A percentile compares a stretch with the other conserved stretches of the same genome.
phyloP scores from a whole-genome alignment of 2,888 invertebrate species.

The Leptinotarsa peninsularis region DNA sequence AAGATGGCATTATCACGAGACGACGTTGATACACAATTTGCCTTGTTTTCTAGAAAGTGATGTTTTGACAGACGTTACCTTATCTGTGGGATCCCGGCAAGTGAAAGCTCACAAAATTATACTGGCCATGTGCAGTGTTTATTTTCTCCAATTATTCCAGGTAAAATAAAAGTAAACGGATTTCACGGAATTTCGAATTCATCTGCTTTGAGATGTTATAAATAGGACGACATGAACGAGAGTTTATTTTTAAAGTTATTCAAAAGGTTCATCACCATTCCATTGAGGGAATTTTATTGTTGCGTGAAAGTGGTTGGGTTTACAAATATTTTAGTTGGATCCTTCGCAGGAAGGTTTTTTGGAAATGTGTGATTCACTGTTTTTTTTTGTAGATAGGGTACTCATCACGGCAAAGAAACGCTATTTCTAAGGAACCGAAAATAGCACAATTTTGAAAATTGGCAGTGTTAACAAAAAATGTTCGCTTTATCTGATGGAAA shows the following conservation, averaged over 20 bases:
- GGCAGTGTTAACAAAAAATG: too few species aligned
- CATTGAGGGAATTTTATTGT: not conserved
- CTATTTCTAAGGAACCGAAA: too few species aligned
- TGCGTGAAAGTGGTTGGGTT: not conserved
- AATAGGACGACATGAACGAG: constrained; percentile 17
- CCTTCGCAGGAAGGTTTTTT: not conserved
- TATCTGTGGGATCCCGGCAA: constrained; percentile 87
- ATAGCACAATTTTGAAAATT: too few species aligned
- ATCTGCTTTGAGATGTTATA: constrained; percentile 11
- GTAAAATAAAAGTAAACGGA: constrained; percentile 62
- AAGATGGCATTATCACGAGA: constrained; percentile 65
- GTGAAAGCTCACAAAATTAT: constrained; percentile 88
- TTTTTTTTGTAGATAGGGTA: too few species aligned
- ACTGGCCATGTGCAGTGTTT: constrained; percentile 89
- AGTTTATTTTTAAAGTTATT: constrained; percentile 49
- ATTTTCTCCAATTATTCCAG: constrained; percentile 90
- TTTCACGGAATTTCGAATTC: constrained; percentile 11
- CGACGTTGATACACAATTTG: constrained; percentile 77
- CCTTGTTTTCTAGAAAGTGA: constrained; percentile 84
- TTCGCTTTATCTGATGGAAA: too few species aligned
- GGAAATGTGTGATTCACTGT: too few species aligned
- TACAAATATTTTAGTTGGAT: not conserved
- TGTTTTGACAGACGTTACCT: constrained; percentile 86
- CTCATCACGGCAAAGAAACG: too few species aligned
- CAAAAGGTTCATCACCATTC: constrained; percentile 23